Evolutionary conservation across 1,140 invertebrate species (phyloP), one percentile per base, ranked within the genome.

Genomic region (Bombus pascuorum): DNA sequence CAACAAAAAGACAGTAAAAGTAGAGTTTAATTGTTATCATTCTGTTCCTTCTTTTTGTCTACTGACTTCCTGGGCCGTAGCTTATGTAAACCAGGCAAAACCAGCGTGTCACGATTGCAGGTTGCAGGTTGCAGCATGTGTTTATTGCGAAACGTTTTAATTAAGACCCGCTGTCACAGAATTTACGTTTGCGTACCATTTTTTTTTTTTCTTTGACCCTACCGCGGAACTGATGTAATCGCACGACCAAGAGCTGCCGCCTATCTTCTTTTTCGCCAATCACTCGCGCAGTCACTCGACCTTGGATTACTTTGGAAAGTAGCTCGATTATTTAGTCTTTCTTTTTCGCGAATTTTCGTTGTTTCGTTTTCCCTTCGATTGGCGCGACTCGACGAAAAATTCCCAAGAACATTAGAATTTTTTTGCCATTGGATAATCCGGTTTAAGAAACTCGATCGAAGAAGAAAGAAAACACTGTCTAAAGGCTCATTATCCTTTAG

Each of bases 111-210:
- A 57, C 32, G 32, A 13, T 8, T 44, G 44, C 78, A 81, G 66
- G 65, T 53, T 71, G 42, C 28, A 53, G 1, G 65, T 53, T 71
- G 42, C 28, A 53, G 1, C 13, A 6, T 10, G 18, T 34, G 44
- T 73, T 81, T 37, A 59, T 73, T 73, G 28, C 70, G 70, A 73
- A 73, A 81, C 79, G 15, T 1, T 73, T 72, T 72, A 57, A 81
- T 81, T 70, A 81, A n/a, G 32, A 42, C 1, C 2, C 8, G 22
- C 25, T 53, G 59, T 62, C 6, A 39, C 12, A 32, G 42, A 42
- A 59, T 37, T 53, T 25, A 66, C n/a, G 59, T 66, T 42, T 3
- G 28, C n/a, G 22, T 47, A 5, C 65, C 8, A 25, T 15, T 47
- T 68, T 79, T 37, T 32, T 32, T 75, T 15, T 25, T 37, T 9